Conservation (phyloP, 2,797 vertebrate species). For the Gadopsis marmoratus region DNA sequence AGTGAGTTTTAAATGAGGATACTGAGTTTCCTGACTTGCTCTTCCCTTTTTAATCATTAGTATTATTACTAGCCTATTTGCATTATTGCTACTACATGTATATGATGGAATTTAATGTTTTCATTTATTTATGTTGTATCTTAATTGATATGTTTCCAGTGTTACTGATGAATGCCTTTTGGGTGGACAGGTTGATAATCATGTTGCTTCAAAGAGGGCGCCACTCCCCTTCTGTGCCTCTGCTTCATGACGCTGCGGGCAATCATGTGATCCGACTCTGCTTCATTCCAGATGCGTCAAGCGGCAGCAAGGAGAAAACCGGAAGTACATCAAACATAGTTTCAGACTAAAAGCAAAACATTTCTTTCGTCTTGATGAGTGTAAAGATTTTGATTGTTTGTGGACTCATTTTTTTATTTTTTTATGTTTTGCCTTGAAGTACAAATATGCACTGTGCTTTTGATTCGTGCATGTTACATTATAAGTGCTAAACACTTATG, state of each 20-base stretch:
- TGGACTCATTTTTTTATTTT: neutral
- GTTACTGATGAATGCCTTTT: slow-evolving; percentile 34
- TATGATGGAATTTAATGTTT: neutral
- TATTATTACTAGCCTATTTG: neutral
- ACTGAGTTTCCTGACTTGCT: neutral
- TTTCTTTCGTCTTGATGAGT: neutral
- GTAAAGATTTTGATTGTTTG: neutral
- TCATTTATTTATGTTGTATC: neutral
- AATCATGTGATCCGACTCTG: slow-evolving; percentile 89
- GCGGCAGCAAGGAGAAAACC: slow-evolving; percentile 29
- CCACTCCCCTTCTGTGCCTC: slow-evolving; percentile 83
- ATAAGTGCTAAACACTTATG: neutral
- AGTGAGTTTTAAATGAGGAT: too few relatives aligned
- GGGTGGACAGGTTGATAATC: slow-evolving; percentile 42
- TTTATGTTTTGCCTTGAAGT: neutral
- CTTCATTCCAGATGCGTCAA: slow-evolving; percentile 80
- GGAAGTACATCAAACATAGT: neutral
- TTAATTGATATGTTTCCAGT: neutral
- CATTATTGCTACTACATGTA: neutral
- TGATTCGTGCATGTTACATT: neutral
- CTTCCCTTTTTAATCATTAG: neutral
- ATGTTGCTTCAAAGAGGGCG: slow-evolving; percentile 87
- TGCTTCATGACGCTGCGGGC: slow-evolving; percentile 85
- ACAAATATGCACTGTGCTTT: neutral
- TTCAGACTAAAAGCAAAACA: slow-evolving; percentile 62